Conservation (phyloP, 2,888 invertebrate genomes). For the Tachina fera region DNA sequence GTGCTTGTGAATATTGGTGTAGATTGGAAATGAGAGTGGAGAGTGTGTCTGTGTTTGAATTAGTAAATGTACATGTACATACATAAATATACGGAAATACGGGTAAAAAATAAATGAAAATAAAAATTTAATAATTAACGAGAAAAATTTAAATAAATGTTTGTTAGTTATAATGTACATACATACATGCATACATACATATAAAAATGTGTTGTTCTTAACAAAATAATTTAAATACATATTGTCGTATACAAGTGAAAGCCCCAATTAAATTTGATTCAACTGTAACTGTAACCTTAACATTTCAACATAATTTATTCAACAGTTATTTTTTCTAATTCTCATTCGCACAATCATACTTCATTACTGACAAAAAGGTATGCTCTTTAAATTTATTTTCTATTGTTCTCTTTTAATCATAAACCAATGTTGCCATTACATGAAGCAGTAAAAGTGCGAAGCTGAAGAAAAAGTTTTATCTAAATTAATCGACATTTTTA, state of each 20-base stretch:
- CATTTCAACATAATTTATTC: constrained; percentile 69
- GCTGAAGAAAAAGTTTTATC: neutral
- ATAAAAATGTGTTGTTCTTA: neutral
- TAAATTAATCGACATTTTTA: neutral
- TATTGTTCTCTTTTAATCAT: constrained; percentile 21
- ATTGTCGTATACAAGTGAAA: constrained; percentile 22
- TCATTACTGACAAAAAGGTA: constrained; percentile 61
- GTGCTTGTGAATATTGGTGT: constrained; percentile 15
- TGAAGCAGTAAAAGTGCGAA: neutral
- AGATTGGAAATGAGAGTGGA: constrained; percentile 5
- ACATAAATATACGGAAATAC: constrained; percentile 13
- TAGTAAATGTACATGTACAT: constrained; percentile 20
- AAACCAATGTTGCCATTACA: neutral
- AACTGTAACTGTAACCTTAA: constrained; percentile 64
- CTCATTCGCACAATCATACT: constrained; percentile 36
- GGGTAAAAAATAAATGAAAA: constrained; percentile 31
- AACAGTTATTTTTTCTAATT: constrained; percentile 55
- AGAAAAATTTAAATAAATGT: constrained; percentile 3
- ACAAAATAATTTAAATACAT: neutral
- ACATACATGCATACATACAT: neutral
- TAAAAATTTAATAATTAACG: neutral
- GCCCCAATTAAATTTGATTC: constrained; percentile 24
- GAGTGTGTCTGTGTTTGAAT: constrained; percentile 27
- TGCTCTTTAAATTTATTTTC: constrained; percentile 25
- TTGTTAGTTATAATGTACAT: neutral